Base-by-base conservation (phyloP, 2,888 invertebrate species). In the Xylota sylvarum region DNA sequence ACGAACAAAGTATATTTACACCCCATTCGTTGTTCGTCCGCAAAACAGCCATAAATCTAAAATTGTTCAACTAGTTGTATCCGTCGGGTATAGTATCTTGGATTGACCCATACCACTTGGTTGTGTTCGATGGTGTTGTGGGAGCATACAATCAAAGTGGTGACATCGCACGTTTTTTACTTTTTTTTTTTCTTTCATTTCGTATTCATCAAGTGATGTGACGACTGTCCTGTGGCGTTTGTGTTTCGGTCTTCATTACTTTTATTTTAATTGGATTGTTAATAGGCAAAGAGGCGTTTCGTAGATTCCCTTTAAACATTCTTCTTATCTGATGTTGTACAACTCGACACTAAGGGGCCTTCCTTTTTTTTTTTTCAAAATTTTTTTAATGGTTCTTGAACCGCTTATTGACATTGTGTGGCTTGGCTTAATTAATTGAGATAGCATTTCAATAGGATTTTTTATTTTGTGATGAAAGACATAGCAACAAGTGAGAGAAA, bases 31-130 rank as follows among this genome's bases (percentile, higher is more conserved):
- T 43, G 76, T 60, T 56, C 50, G 74, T 64, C 64, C 19, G 40
- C 14, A 60, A 50, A 73, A 48, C 52, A 48, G 37, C 56, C 58
- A 81, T 85, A 85, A 85, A 85, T 85, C 85, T 85, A 55, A 85
- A 76, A 81, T 74, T 85, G 85, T 81, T 85, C 81, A 85, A 81
- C 85, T 69, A 56, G 82, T 82, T 80, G 80, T 84, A 65, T 77
- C 77, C 52, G 74, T 37, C 50, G 52, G 58, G 62, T 46, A 32
- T 46, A 10, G 60, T 46, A 40, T 48, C n/a, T 74, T 14, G 23
- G 46, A 50, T 62, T 48, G 67, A 77, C 56, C 73, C 62, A 46
- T 46, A 46, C 70, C 56, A 17, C 14, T 56, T 17, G 32, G 30
- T n/a, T 10, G 12, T 50, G 52, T 23, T 23, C 19, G 27, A 23